Base-by-base conservation (phyloP, 2,113 vertebrate species). In the Phrynosoma blainvillii region DNA sequence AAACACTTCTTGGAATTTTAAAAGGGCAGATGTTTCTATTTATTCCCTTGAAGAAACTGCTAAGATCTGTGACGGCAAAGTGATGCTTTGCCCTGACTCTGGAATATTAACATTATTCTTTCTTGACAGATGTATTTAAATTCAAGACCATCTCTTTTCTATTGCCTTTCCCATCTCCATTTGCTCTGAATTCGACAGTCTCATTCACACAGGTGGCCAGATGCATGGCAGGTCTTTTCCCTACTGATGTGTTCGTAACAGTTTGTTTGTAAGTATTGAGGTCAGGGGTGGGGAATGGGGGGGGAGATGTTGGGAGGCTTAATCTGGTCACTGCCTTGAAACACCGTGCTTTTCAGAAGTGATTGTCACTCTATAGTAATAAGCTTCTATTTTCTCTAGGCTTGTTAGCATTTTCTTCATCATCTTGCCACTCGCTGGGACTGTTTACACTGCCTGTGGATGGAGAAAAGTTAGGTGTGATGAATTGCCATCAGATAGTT, bases 241-340 rank as follows among this genome's bases (percentile, higher is more conserved):
- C 59, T 8, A 36, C 88, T 1, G 96, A 97, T 90, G 70, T 84
- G 0, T 96, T 97, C 59, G 95, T 94, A 52, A 84, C 96, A 4
- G 30, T 95, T 89, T 98, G 97, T 89, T 92, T 98, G 98, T 98
- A 93, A 97, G 97, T 96, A 94, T 0, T 0, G 40, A 21, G 36
- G 42, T 25, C 13, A 21, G 62, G 13, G 54, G 9, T 80, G 54
- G 25, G 25, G 14, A 40, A 14, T 2, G 27, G 7, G 47, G 8
- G 1, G 5, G 23, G 0, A 8, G 25, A 85, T 16, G 65, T 79
- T 25, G 27, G 54, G 73, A 30, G 52, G 27, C 27, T 4, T 21
- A 12, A 62, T 6, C 32, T 32, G 16, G 47, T 5, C 12, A 21
- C 36, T 71, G 25, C 10, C 65, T 36, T 18, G 36, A 81, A 75